phyloP scores from a whole-genome alignment of 2,113 vertebrate species.

The Aegotheles bennettii region DNA sequence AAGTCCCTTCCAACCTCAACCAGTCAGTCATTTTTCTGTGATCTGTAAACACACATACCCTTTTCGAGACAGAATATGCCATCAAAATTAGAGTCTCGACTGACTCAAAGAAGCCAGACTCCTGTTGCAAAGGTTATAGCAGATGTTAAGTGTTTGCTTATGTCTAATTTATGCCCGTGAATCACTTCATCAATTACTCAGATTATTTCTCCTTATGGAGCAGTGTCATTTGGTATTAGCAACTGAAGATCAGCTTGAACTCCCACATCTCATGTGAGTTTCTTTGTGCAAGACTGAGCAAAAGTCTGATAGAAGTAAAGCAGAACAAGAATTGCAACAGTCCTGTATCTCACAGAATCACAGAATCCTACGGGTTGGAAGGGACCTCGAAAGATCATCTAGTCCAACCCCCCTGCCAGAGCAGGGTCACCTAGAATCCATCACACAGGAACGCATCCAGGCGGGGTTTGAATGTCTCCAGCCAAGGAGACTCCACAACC shows the following conservation, averaged over 20 bases:
- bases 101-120: background rate
- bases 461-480: too few relatives aligned
- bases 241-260: background rate
- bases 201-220: background rate
- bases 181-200: background rate
- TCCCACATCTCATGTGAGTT: background rate
- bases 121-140: background rate
- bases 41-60: background rate
- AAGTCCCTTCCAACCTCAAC: background rate
- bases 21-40: background rate
- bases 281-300: background rate
- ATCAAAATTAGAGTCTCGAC: background rate
- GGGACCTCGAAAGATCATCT: too few relatives aligned
- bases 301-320: background rate
- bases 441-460: too few relatives aligned
- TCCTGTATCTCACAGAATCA: background rate
- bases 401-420: too few relatives aligned
- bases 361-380: too few relatives aligned
- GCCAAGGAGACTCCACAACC: too few relatives aligned
- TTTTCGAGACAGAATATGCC: background rate
- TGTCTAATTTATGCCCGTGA: background rate
- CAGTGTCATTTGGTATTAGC: background rate
- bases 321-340: background rate
- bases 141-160: conserved; percentile 6
- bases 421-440: too few relatives aligned